Evolutionary conservation across 2,797 vertebrate genomes (phyloP).

Genomic region (Luscinia luscinia): DNA sequence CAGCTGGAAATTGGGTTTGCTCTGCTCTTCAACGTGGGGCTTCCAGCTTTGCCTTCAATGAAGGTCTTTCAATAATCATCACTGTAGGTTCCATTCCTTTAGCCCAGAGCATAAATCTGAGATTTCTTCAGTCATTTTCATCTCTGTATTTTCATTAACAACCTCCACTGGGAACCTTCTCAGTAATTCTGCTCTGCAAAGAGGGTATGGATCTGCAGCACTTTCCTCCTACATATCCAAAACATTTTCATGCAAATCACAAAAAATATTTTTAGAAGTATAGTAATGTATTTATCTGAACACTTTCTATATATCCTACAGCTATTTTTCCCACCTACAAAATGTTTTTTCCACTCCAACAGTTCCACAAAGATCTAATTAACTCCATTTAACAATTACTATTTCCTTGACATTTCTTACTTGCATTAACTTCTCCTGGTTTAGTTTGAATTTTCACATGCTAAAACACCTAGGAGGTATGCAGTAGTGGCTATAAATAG

Average conservation of each 20-base stretch:
- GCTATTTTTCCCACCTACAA: background rate
- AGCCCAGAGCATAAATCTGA: background rate
- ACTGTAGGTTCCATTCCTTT: background rate
- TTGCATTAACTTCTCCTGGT: constrained; percentile 15
- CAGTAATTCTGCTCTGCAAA: background rate
- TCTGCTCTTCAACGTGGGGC: background rate
- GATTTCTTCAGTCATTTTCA: background rate
- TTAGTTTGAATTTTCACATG: constrained; percentile 23
- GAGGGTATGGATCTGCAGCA: background rate
- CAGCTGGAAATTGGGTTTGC: background rate
- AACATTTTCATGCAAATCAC: background rate
- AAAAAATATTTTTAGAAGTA: background rate
- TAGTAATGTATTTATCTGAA: background rate
- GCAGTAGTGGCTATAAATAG: constrained; percentile 61
- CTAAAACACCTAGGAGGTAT: constrained; percentile 24
- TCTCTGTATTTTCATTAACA: background rate
- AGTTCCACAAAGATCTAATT: background rate
- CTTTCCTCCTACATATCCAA: background rate
- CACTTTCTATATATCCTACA: background rate
- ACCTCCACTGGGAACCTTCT: background rate
- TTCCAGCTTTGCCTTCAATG: background rate
- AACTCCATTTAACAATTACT: background rate
- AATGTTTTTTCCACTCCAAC: background rate
- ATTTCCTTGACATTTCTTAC: constrained; percentile 10
- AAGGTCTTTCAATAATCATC: background rate